Percentiles rank a stretch among this genome's conserved stretches.
These are phyloP conservation scores for Colistium nudipinnis DNA, from an alignment of 2,113 vertebrate genomes.

Conservation along the genomic window DNA sequence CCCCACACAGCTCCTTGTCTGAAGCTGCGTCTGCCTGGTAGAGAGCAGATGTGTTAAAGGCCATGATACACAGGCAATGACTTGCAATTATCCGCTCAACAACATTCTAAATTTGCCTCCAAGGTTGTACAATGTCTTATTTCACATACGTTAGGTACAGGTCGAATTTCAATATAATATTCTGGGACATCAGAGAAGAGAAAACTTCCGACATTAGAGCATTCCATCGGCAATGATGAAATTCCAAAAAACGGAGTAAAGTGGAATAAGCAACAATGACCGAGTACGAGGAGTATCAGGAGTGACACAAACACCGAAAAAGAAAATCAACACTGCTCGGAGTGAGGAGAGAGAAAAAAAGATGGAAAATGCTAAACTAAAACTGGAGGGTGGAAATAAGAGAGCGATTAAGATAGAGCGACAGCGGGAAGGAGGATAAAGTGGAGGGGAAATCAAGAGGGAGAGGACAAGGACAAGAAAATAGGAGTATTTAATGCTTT, in stretches of 20 bases:
- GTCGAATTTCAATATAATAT: no score
- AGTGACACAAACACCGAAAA: constrained; percentile 35
- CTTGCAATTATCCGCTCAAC: constrained; percentile 6
- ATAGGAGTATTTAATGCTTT: constrained; percentile 60
- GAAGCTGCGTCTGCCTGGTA: constrained; percentile 84
- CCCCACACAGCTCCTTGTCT: constrained; percentile 83
- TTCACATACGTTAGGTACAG: neutral
- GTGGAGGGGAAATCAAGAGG: constrained; percentile 46
- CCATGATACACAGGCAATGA: constrained; percentile 3
- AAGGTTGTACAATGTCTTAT: neutral
- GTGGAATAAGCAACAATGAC: constrained; percentile 18
- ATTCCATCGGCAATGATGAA: constrained; percentile 9
- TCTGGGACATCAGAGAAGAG: no score
- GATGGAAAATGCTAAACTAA: constrained; percentile 55
- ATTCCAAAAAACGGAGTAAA: constrained; percentile 18
- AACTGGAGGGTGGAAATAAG: constrained; percentile 43
- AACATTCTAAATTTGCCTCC: constrained; percentile 1
- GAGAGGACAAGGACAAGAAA: constrained; percentile 65
- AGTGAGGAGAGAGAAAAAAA: constrained; percentile 29
- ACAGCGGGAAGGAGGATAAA: constrained; percentile 30
- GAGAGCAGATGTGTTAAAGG: constrained; percentile 32
- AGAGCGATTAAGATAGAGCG: constrained; percentile 55
- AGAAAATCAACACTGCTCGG: constrained; percentile 12
- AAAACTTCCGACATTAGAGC: constrained; percentile 9
- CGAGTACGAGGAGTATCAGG: neutral